phyloP scores from a whole-genome alignment of 2,888 invertebrate species.

The Drosophila neotestacea region DNA sequence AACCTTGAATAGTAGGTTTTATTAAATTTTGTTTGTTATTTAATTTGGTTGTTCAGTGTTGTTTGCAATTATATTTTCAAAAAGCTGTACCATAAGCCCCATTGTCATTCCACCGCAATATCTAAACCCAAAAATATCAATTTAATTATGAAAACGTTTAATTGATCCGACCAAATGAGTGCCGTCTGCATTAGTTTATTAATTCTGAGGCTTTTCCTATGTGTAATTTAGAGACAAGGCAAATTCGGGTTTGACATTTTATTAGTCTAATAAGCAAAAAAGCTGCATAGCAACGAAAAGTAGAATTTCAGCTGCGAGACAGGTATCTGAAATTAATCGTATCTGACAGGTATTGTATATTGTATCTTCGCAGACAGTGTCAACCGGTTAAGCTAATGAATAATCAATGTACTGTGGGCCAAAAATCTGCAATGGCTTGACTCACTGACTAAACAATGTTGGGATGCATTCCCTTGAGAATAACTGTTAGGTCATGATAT shows the following conservation, averaged over 20 bases:
- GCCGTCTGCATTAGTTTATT: constrained; percentile 7
- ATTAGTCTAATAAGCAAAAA: constrained; percentile 21
- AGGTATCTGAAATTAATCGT: constrained; percentile 11
- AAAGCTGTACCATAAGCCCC: background rate
- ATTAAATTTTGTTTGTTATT: background rate
- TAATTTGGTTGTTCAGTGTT: background rate
- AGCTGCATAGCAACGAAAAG: constrained; percentile 40
- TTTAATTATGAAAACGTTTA: constrained; percentile 7
- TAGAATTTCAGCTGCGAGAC: constrained; percentile 13
- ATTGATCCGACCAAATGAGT: constrained; percentile 7
- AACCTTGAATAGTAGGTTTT: too few relatives aligned
- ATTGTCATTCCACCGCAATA: constrained; percentile 3
- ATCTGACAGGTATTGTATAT: constrained; percentile 2
- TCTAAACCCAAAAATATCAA: constrained; percentile 3
- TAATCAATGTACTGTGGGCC: constrained; percentile 13
- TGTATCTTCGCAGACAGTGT: constrained; percentile 14
- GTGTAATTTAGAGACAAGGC: constrained; percentile 30
- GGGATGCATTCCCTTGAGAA: background rate
- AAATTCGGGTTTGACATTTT: constrained; percentile 25
- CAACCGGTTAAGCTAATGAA: constrained; percentile 69
- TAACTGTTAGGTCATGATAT: constrained; percentile 4
- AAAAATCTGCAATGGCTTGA: constrained; percentile 12
- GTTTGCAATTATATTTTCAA: constrained; percentile 2
- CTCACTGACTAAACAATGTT: background rate
- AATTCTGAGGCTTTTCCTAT: constrained; percentile 7